phyloP scores from a whole-genome alignment of 2,888 invertebrate genomes.

The Oeneis ivallda region DNA sequence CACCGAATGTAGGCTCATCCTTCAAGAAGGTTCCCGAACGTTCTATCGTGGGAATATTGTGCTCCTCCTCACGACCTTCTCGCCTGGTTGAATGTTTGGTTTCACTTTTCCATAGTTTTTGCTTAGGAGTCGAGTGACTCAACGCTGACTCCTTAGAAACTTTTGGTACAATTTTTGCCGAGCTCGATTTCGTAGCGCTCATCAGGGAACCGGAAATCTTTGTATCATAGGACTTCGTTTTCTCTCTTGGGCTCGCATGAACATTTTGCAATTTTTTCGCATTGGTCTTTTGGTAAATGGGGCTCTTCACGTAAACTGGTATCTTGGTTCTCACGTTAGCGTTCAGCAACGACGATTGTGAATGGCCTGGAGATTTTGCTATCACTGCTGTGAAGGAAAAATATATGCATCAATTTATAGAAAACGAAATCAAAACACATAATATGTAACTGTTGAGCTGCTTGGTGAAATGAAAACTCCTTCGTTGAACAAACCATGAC shows the following conservation, averaged over 20 bases:
- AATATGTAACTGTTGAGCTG: too few species aligned
- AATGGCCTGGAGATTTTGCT: slow-evolving; percentile 41
- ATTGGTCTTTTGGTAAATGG: not conserved
- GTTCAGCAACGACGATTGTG: slow-evolving; percentile 32
- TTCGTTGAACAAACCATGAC: too few species aligned
- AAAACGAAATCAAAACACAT: not conserved
- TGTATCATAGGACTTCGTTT: slow-evolving; percentile 43
- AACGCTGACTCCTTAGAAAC: slow-evolving; percentile 57
- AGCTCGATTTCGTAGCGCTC: slow-evolving; percentile 82
- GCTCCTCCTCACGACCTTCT: slow-evolving; percentile 35
- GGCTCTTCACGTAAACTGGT: slow-evolving; percentile 54
- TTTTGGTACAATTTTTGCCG: slow-evolving; percentile 78
- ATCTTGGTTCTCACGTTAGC: slow-evolving; percentile 59
- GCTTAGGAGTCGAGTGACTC: slow-evolving; percentile 19
- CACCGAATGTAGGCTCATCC: slow-evolving; percentile 85
- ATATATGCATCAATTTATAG: slow-evolving; percentile 8
- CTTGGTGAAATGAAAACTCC: too few species aligned
- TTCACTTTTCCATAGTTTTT: slow-evolving; percentile 27
- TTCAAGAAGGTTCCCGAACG: slow-evolving; percentile 88
- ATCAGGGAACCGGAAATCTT: slow-evolving; percentile 66
- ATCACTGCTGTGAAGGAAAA: slow-evolving; percentile 49
- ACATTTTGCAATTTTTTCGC: slow-evolving; percentile 10
- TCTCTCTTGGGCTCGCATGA: slow-evolving; percentile 14
- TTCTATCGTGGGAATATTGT: slow-evolving; percentile 65
- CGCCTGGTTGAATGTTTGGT: slow-evolving; percentile 39